A percentile compares a stretch with the other conserved stretches of the same genome.
Evolutionary conservation across 2,888 invertebrate species (phyloP).

Genomic region (Galerucella nymphaeae): DNA sequence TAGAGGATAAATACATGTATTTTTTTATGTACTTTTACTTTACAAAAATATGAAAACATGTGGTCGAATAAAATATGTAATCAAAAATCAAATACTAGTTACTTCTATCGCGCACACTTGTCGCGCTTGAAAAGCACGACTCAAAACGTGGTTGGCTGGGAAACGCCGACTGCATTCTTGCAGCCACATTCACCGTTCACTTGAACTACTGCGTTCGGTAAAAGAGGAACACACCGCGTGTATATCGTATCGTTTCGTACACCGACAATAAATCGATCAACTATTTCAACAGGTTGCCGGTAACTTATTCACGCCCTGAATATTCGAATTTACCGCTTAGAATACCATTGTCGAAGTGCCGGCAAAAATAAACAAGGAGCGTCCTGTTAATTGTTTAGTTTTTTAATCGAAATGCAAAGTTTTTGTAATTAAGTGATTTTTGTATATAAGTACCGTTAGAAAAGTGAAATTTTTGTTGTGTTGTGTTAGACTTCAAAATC

Average conservation of each 20-base stretch:
- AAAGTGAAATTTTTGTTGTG: slow-evolving; percentile 14
- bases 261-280: slow-evolving; percentile 23
- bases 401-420: slow-evolving; percentile 8
- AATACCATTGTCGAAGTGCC: slow-evolving; percentile 19
- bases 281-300: slow-evolving; percentile 42
- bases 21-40: background rate
- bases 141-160: slow-evolving; percentile 30
- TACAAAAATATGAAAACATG: background rate
- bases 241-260: slow-evolving; percentile 18
- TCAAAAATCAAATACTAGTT: background rate
- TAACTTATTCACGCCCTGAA: slow-evolving; percentile 26
- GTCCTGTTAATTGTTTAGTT: slow-evolving; percentile 26
- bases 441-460: background rate
- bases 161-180: slow-evolving; percentile 31
- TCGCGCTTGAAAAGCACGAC: slow-evolving; percentile 25
- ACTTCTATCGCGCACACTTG: slow-evolving; percentile 22
- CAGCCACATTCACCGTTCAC: slow-evolving; percentile 24
- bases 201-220: slow-evolving; percentile 20
- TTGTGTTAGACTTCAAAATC: slow-evolving; percentile 21
- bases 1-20: background rate
- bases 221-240: slow-evolving; percentile 12
- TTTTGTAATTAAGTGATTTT: slow-evolving; percentile 23
- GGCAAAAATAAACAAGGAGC: slow-evolving; percentile 28
- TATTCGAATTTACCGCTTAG: slow-evolving; percentile 22
- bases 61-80: background rate